phyloP scores from a whole-genome alignment of 2,888 invertebrate species.

The Apamea monoglypha region DNA sequence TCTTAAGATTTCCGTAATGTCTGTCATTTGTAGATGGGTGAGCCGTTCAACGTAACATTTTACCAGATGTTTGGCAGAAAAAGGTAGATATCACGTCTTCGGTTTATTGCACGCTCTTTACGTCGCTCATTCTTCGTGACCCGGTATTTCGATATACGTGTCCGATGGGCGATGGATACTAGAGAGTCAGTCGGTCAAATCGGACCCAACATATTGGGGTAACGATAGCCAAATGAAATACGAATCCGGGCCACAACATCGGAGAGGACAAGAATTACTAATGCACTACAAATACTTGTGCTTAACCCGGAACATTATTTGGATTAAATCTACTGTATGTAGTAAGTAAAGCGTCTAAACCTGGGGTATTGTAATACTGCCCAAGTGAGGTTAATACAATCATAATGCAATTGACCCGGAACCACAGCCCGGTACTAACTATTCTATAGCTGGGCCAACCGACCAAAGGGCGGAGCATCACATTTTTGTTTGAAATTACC shows the following conservation, averaged over 20 bases:
- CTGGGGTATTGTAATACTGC: not conserved
- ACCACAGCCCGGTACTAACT: not conserved
- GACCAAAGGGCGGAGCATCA: not conserved
- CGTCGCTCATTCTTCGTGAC: slow-evolving; percentile 78
- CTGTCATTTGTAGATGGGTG: slow-evolving; percentile 68
- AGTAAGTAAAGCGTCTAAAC: not conserved
- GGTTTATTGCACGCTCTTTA: slow-evolving; percentile 87
- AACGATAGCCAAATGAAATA: slow-evolving; percentile 42
- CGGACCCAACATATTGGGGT: slow-evolving; percentile 33
- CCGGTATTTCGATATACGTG: slow-evolving; percentile 82
- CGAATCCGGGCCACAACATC: slow-evolving; percentile 20
- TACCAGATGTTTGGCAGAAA: slow-evolving; percentile 74
- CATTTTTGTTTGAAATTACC: not conserved
- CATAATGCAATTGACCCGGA: slow-evolving; percentile 8
- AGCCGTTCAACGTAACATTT: slow-evolving; percentile 72
- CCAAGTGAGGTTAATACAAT: slow-evolving; percentile 3
- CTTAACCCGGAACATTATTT: not conserved
- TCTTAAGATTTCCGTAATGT: slow-evolving; percentile 65
- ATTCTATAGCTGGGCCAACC: not conserved
- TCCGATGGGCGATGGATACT: slow-evolving; percentile 80
- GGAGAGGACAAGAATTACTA: slow-evolving; percentile 33
- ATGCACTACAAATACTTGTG: not conserved
- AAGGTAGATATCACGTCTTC: slow-evolving; percentile 85
- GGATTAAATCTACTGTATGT: not conserved
- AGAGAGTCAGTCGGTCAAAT: slow-evolving; percentile 65